phyloP scores from a whole-genome alignment of 2,888 invertebrate genomes.

The Anagyrus pseudococci region DNA sequence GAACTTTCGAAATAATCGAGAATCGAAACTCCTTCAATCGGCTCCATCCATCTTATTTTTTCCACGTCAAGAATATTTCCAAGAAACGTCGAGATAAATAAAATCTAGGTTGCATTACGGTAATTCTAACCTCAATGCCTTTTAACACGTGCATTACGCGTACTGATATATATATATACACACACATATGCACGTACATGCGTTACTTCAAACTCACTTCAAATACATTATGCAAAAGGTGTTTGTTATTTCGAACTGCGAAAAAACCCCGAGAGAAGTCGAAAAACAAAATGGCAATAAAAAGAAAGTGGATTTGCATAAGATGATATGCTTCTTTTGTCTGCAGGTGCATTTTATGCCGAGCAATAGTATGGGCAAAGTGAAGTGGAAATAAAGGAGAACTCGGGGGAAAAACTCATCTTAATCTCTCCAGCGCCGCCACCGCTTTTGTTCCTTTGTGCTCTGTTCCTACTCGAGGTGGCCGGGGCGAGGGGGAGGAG shows the following conservation, averaged over 20 bases:
- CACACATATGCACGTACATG: too few species aligned
- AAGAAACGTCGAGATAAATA: constrained; percentile 11
- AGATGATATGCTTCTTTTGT: constrained; percentile 19
- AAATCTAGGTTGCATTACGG: constrained; percentile 26
- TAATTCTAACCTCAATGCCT: constrained; percentile 17
- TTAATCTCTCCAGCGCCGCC: constrained; percentile 11
- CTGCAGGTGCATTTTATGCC: constrained; percentile 16
- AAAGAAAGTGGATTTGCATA: constrained; percentile 24
- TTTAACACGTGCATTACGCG: constrained; percentile 5
- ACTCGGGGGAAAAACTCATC: constrained; percentile 16
- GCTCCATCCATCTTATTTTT: constrained; percentile 1
- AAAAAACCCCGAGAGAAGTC: constrained; percentile 12
- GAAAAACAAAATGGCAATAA: constrained; percentile 19
- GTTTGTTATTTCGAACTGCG: background rate
- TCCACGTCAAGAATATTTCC: constrained; percentile 4
- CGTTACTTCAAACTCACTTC: too few species aligned
- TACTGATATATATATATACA: too few species aligned
- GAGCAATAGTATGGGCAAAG: background rate
- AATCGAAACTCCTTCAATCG: constrained; percentile 20
- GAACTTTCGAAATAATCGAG: constrained; percentile 12
- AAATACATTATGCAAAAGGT: too few species aligned
- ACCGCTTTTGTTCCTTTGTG: background rate
- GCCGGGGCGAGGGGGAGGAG: background rate
- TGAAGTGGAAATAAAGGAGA: background rate
- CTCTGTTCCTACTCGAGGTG: background rate